Evolutionary conservation across 2,113 vertebrate species (phyloP), one percentile per base, ranked within the genome.

Genomic region (Capricornis sumatraensis): DNA sequence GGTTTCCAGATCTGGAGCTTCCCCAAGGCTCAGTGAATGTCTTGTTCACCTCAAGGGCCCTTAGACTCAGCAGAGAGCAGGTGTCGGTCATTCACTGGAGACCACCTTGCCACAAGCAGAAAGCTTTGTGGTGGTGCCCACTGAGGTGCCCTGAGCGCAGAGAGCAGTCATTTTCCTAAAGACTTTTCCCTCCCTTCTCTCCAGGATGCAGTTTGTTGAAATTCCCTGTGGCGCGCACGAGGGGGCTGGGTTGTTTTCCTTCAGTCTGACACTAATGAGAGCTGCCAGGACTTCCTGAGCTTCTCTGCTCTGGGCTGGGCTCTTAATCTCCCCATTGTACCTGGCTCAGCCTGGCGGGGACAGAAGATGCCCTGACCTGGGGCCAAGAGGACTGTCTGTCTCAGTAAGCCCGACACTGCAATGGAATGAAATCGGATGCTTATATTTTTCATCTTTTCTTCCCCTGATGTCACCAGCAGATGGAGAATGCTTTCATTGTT

Each of bases 391-490:
- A 43, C 89, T 97, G 95, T 97, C 95, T 95, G 97, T 95, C 57
- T 74, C 96, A 96, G 81, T 83, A 40, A 96, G 96, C 95, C 94
- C 78, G 36, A 98, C 97, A 95, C 82, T 95, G 91, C 97, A 96
- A 96, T 91, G 93, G 96, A 98, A 96, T 98, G 95, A 97, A 93
- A 87, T 86, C 36, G 8, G 28, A 27, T 7, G 79, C 36, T 81
- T 33, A 14, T 45, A n/a, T 86, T 28, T 36, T 98, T 98, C 92
- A 62, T 98, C 85, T 98, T 98, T 40, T 92, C 95, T 97, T 96
- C 97, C 93, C 96, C 87, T 97, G 89, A 91, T 97, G 93, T 94
- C 92, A 92, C 97, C 97, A 98, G 98, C 98, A 99, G 98, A 98
- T 98, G 97, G 98, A 97, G 95, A 97, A 95, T 50, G 92, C 95